Percentiles rank a stretch among this genome's conserved stretches.
Evolutionary conservation across 2,888 invertebrate genomes (phyloP).

Genomic region (Helleia helle): DNA sequence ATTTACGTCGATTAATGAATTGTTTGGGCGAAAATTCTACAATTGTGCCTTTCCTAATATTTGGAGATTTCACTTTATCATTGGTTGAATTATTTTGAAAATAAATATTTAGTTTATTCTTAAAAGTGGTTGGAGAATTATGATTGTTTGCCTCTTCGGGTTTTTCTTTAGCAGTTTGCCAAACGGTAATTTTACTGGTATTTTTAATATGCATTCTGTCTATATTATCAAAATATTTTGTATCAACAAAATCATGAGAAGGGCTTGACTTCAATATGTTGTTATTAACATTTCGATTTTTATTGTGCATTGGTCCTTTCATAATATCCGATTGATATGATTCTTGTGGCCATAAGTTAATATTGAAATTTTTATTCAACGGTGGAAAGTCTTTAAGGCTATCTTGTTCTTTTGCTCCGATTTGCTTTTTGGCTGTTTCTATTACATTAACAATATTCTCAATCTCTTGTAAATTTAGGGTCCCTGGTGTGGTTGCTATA

Average conservation of each 20-base stretch:
- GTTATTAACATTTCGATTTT: too few species aligned
- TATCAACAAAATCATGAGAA: neutral
- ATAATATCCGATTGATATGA: slow-evolving; percentile 7
- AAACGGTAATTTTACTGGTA: neutral
- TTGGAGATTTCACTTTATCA: too few species aligned
- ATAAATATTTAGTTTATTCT: too few species aligned
- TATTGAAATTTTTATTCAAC: slow-evolving; percentile 32
- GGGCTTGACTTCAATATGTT: neutral
- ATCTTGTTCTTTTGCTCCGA: slow-evolving; percentile 18
- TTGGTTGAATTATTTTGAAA: too few species aligned
- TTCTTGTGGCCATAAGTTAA: slow-evolving; percentile 37
- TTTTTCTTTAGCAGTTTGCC: too few species aligned
- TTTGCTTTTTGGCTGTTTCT: slow-evolving; percentile 24
- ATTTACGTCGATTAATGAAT: neutral
- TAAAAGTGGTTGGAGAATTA: too few species aligned
- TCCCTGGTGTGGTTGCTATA: slow-evolving; percentile 32
- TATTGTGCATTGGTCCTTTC: too few species aligned
- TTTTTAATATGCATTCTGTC: neutral
- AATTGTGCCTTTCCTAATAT: too few species aligned
- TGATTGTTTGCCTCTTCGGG: too few species aligned
- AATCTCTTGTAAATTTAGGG: slow-evolving; percentile 43
- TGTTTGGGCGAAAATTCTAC: too few species aligned
- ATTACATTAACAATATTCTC: slow-evolving; percentile 49
- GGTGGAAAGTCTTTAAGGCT: slow-evolving; percentile 16
- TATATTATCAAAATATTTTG: neutral